phyloP scores from a whole-genome alignment of 2,797 vertebrate genomes.

The Gobio occitaniae region DNA sequence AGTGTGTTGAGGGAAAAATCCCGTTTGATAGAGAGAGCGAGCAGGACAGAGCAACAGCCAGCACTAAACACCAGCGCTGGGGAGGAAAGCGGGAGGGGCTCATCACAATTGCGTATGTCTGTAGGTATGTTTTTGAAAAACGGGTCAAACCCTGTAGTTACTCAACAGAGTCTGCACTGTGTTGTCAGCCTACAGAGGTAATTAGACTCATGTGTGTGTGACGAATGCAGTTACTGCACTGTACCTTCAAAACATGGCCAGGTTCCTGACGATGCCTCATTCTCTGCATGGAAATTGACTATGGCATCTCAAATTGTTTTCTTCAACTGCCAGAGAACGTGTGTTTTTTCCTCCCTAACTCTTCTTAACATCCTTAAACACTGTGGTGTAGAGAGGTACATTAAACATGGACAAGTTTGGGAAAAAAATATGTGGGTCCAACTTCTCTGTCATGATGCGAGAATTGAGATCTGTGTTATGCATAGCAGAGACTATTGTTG shows the following conservation, averaged over 20 bases:
- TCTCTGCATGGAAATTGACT: constrained; percentile 76
- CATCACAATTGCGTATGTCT: constrained; percentile 78
- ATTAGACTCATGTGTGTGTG: constrained; percentile 78
- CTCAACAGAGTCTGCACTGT: constrained; percentile 74
- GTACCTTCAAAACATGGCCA: constrained; percentile 72
- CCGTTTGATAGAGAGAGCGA: not conserved
- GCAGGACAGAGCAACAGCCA: not conserved
- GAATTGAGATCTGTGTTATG: constrained; percentile 66
- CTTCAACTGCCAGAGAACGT: constrained; percentile 71
- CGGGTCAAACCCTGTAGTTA: constrained; percentile 77
- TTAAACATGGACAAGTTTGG: constrained; percentile 68
- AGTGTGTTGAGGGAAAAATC: not conserved
- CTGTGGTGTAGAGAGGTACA: constrained; percentile 63
- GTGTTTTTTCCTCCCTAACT: constrained; percentile 64
- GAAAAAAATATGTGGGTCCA: constrained; percentile 76
- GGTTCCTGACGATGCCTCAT: constrained; percentile 75
- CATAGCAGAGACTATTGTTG: not conserved
- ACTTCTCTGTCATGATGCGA: constrained; percentile 68
- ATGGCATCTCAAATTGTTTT: constrained; percentile 81
- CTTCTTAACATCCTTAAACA: constrained; percentile 59
- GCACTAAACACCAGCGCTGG: constrained; percentile 28
- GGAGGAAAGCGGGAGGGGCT: constrained; percentile 68
- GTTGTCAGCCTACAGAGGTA: constrained; percentile 74
- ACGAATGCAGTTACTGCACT: constrained; percentile 75
- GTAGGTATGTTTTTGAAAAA: constrained; percentile 75